Percentiles rank a stretch among this genome's conserved stretches.
phyloP scores from a whole-genome alignment of 2,113 vertebrate species.

The Cyprinus carpio region DNA sequence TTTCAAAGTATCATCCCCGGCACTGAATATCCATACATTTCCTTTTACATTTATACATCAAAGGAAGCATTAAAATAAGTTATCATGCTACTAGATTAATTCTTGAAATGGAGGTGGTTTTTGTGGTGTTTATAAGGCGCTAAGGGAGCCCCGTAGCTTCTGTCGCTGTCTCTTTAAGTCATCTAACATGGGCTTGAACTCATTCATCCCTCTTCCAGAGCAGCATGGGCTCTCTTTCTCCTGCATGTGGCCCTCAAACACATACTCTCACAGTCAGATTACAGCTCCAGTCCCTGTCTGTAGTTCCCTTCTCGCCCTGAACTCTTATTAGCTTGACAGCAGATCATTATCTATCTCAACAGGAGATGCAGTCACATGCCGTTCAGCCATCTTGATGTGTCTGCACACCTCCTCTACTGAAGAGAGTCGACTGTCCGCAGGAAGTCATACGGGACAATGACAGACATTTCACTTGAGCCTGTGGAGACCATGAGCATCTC shows the following conservation, averaged over 20 bases:
- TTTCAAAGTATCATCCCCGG: background rate
- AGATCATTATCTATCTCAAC: slow-evolving; percentile 69
- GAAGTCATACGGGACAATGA: background rate
- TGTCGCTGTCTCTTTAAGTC: background rate
- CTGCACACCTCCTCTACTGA: slow-evolving; percentile 3
- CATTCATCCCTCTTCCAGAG: background rate
- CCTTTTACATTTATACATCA: background rate
- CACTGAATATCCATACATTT: background rate
- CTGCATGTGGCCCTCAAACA: background rate
- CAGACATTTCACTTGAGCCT: background rate
- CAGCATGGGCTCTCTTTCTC: slow-evolving; percentile 11
- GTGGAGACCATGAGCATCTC: background rate
- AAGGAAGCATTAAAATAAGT: background rate
- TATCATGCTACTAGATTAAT: background rate
- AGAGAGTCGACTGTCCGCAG: background rate
- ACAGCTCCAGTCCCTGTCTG: slow-evolving; percentile 6
- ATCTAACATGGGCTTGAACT: slow-evolving; percentile 22
- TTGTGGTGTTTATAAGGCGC: background rate
- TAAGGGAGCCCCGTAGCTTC: background rate
- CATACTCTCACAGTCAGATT: slow-evolving; percentile 20
- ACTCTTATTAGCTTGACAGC: slow-evolving; percentile 60
- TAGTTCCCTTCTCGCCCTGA: slow-evolving; percentile 15
- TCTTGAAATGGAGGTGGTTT: background rate
- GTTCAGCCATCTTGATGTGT: slow-evolving; percentile 57
- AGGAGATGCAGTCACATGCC: slow-evolving; percentile 53